These are phyloP conservation scores for Notodonta ziczac DNA, from an alignment of 2,888 invertebrate species.

Conservation along the genomic window DNA sequence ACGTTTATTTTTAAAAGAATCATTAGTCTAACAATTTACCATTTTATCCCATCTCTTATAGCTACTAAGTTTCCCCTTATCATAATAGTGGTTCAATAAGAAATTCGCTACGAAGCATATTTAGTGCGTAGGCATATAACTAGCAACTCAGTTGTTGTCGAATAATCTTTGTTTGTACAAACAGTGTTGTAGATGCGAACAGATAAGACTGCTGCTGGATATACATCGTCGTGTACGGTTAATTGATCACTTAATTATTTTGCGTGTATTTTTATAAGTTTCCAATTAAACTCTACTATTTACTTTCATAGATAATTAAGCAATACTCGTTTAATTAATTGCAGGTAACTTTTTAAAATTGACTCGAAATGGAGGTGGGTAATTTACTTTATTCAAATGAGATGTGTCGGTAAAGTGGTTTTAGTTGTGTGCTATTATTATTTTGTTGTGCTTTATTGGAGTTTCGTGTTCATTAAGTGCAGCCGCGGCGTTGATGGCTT, in stretches of 20 bases:
- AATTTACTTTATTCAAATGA: constrained; percentile 82
- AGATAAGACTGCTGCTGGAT: constrained; percentile 65
- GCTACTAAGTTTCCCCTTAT: too few relatives aligned
- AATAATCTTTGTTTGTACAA: constrained; percentile 55
- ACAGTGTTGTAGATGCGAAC: constrained; percentile 63
- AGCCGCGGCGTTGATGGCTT: constrained; percentile 66
- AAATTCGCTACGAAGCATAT: background rate
- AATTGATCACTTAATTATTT: constrained; percentile 83
- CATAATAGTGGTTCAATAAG: background rate
- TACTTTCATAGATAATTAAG: constrained; percentile 82
- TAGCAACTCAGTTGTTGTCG: constrained; percentile 12
- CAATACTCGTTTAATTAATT: constrained; percentile 77
- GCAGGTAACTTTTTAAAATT: constrained; percentile 69
- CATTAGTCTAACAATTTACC: too few relatives aligned
- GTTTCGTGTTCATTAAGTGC: constrained; percentile 75
- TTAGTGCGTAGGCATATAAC: constrained; percentile 29
- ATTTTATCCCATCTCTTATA: too few relatives aligned
- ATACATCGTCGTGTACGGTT: constrained; percentile 69
- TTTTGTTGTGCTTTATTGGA: constrained; percentile 79
- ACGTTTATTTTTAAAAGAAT: too few relatives aligned
- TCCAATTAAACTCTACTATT: constrained; percentile 77
- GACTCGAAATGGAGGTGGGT: constrained; percentile 53
- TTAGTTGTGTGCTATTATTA: constrained; percentile 81
- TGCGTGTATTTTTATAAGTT: constrained; percentile 74
- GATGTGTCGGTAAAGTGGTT: constrained; percentile 71